Evolutionary conservation across 2,888 invertebrate genomes (phyloP).

Genomic region (Magallana nippona): DNA sequence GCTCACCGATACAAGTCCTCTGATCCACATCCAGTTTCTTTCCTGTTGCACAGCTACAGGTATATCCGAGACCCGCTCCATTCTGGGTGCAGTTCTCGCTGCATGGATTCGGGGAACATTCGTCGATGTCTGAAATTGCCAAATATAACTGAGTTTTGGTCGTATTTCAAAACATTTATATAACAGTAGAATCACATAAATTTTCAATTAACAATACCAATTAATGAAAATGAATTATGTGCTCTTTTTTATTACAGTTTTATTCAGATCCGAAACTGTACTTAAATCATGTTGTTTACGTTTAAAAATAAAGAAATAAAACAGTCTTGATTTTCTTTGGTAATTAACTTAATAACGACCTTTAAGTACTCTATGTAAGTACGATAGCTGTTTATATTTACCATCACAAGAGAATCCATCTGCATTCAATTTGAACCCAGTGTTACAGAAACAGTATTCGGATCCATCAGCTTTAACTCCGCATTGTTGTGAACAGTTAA

Average conservation of each 20-base stretch:
- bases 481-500: constrained; percentile 38
- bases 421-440: constrained; percentile 18
- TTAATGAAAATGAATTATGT: no score
- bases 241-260: no score
- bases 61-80: constrained; percentile 57
- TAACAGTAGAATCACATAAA: no score
- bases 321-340: no score
- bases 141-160: background rate
- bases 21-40: constrained; percentile 58
- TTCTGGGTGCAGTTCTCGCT: constrained; percentile 61
- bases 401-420: constrained; percentile 37
- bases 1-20: constrained; percentile 43
- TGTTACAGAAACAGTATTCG: constrained; percentile 40
- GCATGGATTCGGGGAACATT: constrained; percentile 61
- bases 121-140: constrained; percentile 61
- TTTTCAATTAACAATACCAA: no score
- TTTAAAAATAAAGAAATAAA: no score
- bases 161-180: background rate
- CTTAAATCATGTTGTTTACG: no score
- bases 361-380: no score
- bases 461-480: constrained; percentile 3
- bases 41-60: constrained; percentile 85
- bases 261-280: no score
- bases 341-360: no score
- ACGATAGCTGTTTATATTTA: background rate